These are phyloP conservation scores for Lochmaea capreae DNA, from an alignment of 2,888 invertebrate genomes.

Conservation along the genomic window DNA sequence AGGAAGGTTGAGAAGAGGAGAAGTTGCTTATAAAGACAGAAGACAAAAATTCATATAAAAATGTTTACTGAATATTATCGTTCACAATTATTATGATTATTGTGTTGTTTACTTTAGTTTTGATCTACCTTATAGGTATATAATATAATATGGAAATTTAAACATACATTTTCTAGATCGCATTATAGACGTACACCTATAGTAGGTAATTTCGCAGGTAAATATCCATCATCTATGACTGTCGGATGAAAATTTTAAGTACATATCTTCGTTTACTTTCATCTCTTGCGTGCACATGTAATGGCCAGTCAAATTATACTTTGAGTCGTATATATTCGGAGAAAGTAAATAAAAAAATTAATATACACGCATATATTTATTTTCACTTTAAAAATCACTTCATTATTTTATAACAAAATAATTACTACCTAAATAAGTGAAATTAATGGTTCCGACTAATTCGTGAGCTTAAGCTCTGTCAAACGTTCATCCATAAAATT, in stretches of 20 bases:
- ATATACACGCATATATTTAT: background rate
- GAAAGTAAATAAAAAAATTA: background rate
- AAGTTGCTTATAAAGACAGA: slow-evolving; percentile 81
- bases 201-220: too few species aligned
- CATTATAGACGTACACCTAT: too few species aligned
- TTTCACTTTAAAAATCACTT: too few species aligned
- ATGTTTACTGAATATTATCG: background rate
- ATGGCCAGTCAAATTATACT: background rate
- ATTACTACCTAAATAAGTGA: too few species aligned
- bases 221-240: background rate
- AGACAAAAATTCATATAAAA: slow-evolving; percentile 74
- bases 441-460: too few species aligned
- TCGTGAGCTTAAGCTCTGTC: too few species aligned
- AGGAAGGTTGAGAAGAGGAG: slow-evolving; percentile 73
- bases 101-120: background rate
- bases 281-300: background rate
- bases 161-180: too few species aligned
- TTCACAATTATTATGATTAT: too few species aligned
- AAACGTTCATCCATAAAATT: too few species aligned
- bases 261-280: background rate
- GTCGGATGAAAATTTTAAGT: background rate
- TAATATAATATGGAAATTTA: background rate
- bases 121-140: background rate
- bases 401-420: too few species aligned
- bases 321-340: background rate